Evolutionary conservation across 1,140 invertebrate genomes (phyloP).

Genomic region (Liolophura sinensis): DNA sequence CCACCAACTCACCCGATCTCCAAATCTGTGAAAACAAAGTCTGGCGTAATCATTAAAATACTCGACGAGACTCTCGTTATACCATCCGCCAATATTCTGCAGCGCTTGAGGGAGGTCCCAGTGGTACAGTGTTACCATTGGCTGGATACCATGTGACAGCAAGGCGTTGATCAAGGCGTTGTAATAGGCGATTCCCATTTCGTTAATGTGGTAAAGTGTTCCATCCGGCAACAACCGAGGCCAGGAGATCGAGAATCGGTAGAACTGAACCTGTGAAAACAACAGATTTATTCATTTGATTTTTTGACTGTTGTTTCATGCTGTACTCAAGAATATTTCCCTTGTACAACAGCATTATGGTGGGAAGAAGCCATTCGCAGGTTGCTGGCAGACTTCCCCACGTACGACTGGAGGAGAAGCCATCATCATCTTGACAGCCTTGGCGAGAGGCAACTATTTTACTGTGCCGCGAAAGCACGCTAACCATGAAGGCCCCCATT

Average conservation of each 20-base stretch:
- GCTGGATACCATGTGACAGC: slow-evolving; percentile 28
- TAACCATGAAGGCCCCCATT: too few relatives aligned
- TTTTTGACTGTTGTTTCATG: too few relatives aligned
- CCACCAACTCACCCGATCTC: slow-evolving; percentile 46
- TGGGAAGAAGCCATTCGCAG: too few relatives aligned
- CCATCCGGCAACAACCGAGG: slow-evolving; percentile 47
- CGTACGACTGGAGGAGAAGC: too few relatives aligned
- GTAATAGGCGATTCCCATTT: slow-evolving; percentile 47
- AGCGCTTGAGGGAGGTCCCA: slow-evolving; percentile 60
- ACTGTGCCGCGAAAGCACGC: too few relatives aligned
- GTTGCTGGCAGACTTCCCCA: too few relatives aligned
- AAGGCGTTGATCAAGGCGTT: slow-evolving; percentile 42
- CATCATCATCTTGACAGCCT: too few relatives aligned
- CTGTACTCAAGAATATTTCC: too few relatives aligned
- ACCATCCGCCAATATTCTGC: slow-evolving; percentile 61
- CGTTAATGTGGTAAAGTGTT: slow-evolving; percentile 24
- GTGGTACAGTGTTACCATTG: slow-evolving; percentile 64
- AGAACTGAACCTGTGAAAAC: slow-evolving; percentile 37
- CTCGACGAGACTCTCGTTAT: slow-evolving; percentile 59
- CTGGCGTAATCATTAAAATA: slow-evolving; percentile 62
- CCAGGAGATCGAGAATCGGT: slow-evolving; percentile 55
- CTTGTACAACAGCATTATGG: too few relatives aligned
- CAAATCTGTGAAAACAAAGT: slow-evolving; percentile 55
- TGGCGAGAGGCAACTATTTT: too few relatives aligned
- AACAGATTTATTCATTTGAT: too few relatives aligned